Conservation (phyloP, 2,113 vertebrate genomes). For the Serilophus lunatus region DNA sequence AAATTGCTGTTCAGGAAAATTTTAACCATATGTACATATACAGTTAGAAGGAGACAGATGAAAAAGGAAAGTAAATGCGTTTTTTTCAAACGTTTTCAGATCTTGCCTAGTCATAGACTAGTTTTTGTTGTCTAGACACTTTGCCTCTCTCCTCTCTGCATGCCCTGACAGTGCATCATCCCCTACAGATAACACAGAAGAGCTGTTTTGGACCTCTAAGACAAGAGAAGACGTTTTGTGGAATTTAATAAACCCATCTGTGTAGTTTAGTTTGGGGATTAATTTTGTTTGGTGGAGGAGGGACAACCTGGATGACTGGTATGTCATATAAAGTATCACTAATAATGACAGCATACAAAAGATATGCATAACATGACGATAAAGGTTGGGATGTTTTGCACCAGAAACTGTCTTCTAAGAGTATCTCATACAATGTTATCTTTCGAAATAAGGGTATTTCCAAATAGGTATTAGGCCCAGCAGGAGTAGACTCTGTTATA, state of each 20-base stretch:
- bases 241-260: neutral
- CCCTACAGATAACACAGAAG: neutral
- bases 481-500: neutral
- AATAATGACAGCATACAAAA: neutral
- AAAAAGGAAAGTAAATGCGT: neutral
- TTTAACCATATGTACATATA: neutral
- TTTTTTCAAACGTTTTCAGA: neutral
- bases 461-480: neutral
- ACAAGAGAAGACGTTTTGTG: neutral
- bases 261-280: neutral
- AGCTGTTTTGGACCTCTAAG: neutral
- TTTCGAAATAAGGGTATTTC: neutral
- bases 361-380: neutral
- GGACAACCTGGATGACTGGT: neutral
- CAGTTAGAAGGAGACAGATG: neutral
- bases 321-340: neutral
- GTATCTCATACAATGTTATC: neutral
- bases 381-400: neutral
- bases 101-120: neutral
- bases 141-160: neutral
- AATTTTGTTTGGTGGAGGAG: neutral
- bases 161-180: neutral
- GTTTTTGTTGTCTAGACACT: neutral
- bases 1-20: neutral
- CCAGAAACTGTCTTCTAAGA: neutral